Percentiles rank a stretch among this genome's conserved stretches.
phyloP scores from a whole-genome alignment of 2,888 invertebrate genomes.

The Linnaemya vulpina region DNA sequence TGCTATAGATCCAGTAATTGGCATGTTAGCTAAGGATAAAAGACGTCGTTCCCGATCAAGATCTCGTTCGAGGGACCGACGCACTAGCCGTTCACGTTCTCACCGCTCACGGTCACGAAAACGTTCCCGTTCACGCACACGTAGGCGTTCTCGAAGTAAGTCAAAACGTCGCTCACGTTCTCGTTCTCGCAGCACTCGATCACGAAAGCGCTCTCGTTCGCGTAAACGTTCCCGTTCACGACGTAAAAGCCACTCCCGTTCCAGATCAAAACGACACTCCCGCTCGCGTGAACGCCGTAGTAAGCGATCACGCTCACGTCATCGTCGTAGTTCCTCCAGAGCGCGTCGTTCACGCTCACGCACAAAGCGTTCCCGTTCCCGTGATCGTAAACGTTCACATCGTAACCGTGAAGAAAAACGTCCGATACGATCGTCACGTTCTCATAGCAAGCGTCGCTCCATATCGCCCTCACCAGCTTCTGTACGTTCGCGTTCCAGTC shows the following conservation, averaged over 20 bases:
- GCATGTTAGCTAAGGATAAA: constrained; percentile 93
- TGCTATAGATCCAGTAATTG: constrained; percentile 95
- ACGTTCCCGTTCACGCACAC: constrained; percentile 84
- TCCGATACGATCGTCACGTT: constrained; percentile 81
- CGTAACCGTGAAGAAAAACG: constrained; percentile 83
- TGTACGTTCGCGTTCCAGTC: constrained; percentile 77
- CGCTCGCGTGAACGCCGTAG: constrained; percentile 77
- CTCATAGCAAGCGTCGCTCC: constrained; percentile 81
- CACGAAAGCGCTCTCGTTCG: constrained; percentile 82
- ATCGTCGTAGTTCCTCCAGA: constrained; percentile 79
- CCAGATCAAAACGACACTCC: constrained; percentile 79
- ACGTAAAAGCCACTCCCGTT: constrained; percentile 82
- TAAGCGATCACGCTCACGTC: constrained; percentile 77
- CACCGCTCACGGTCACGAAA: constrained; percentile 87
- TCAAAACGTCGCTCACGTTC: constrained; percentile 83
- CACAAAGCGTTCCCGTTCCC: constrained; percentile 83
- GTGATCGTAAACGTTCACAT: constrained; percentile 86
- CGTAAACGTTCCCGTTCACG: constrained; percentile 84
- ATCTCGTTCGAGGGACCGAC: constrained; percentile 85
- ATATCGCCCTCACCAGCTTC: constrained; percentile 82
- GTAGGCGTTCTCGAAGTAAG: constrained; percentile 82
- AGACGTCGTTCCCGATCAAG: constrained; percentile 85
- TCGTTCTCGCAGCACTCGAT: constrained; percentile 86
- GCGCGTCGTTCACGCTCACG: constrained; percentile 79
- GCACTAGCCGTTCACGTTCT: constrained; percentile 86